Conservation (phyloP, 2,113 vertebrate genomes). For the Gallinago media region DNA sequence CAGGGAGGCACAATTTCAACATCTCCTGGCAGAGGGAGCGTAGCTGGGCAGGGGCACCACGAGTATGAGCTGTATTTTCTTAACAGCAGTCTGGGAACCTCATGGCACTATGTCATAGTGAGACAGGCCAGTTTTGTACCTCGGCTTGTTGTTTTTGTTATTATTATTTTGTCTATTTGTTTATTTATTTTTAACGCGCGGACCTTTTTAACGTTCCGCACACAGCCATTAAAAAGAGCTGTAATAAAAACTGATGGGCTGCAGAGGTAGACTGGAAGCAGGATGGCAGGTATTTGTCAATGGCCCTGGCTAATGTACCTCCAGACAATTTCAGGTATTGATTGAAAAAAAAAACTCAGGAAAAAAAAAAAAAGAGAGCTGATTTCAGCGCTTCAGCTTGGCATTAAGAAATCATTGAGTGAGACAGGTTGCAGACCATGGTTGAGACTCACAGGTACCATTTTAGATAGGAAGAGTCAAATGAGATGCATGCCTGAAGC, state of each 20-base stretch:
- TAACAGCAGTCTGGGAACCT: slow-evolving; percentile 58
- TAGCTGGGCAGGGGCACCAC: slow-evolving; percentile 50
- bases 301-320: background rate
- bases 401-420: background rate
- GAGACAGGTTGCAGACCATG: background rate
- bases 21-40: slow-evolving; percentile 45
- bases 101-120: slow-evolving; percentile 18
- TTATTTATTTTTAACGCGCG: background rate
- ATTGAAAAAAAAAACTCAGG: background rate
- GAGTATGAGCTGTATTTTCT: slow-evolving; percentile 52
- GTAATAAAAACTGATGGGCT: background rate
- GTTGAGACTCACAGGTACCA: background rate
- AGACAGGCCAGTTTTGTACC: slow-evolving; percentile 1
- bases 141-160: background rate
- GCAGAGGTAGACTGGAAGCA: background rate
- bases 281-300: background rate
- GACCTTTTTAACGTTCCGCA: background rate
- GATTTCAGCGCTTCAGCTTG: background rate
- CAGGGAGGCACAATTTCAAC: slow-evolving; percentile 67
- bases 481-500: background rate
- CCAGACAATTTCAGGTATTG: background rate
- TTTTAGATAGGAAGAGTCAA: background rate
- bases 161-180: no score
- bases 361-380: background rate
- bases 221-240: background rate